phyloP scores from a whole-genome alignment of 1,140 invertebrate genomes.

The Drosophila burlai region DNA sequence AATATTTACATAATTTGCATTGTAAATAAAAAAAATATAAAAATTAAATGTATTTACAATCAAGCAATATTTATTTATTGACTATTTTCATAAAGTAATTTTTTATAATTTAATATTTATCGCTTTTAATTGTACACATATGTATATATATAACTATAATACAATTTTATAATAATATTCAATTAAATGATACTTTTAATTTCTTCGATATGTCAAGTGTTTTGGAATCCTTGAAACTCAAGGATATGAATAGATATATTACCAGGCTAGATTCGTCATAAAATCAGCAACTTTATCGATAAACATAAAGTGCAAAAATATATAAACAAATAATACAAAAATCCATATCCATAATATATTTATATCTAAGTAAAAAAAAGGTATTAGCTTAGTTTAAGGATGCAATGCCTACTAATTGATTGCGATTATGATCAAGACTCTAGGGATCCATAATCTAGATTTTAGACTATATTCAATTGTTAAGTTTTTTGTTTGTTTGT shows the following conservation, averaged over 20 bases:
- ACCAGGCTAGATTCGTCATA: neutral
- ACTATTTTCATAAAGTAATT: too few relatives aligned
- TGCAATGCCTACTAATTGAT: too few relatives aligned
- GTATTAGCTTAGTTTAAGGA: too few relatives aligned
- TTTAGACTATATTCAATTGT: neutral
- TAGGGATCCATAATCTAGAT: neutral
- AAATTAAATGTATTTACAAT: too few relatives aligned
- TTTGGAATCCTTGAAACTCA: neutral
- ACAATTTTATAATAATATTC: neutral
- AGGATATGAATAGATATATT: neutral
- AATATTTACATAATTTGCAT: neutral
- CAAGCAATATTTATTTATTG: too few relatives aligned
- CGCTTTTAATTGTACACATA: neutral
- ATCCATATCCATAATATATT: neutral
- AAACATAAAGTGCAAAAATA: neutral
- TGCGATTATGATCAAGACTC: neutral
- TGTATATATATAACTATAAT: neutral
- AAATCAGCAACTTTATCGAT: neutral
- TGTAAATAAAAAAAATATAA: neutral
- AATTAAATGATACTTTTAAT: neutral
- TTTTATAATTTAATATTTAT: neutral
- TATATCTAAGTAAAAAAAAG: neutral
- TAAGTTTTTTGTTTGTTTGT: conserved; percentile 7
- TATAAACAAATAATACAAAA: neutral
- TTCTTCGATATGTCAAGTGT: neutral